Percentiles rank a stretch among this genome's conserved stretches.
Evolutionary conservation across 2,113 vertebrate species (phyloP).

Genomic region (Suricata suricatta): DNA sequence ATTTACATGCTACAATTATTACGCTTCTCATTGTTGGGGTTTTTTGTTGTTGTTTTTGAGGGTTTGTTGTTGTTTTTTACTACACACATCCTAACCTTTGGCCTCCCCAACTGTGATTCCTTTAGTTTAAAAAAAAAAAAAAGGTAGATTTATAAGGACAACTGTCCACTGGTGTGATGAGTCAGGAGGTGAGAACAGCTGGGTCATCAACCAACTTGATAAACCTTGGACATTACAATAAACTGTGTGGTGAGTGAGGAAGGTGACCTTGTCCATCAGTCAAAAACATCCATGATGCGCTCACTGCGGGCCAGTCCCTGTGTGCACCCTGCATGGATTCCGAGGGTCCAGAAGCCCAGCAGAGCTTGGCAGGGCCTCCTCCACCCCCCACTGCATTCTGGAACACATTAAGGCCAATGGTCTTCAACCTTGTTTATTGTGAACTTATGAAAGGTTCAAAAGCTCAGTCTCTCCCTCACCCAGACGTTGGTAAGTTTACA

Average conservation of each 20-base stretch:
- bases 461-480: background rate
- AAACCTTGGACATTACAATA: background rate
- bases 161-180: background rate
- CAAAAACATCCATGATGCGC: background rate
- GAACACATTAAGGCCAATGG: background rate
- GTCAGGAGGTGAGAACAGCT: background rate
- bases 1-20: background rate
- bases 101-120: background rate
- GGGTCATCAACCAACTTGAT: background rate
- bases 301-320: background rate
- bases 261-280: background rate
- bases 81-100: background rate
- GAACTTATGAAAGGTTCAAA: constrained; percentile 25
- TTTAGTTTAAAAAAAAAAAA: background rate
- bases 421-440: background rate
- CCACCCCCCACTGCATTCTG: background rate
- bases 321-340: background rate
- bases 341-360: background rate
- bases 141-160: background rate
- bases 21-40: background rate
- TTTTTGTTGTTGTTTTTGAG: background rate
- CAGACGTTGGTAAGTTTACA: background rate
- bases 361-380: background rate
- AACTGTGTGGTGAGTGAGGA: background rate
- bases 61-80: background rate